A percentile compares a stretch with the other conserved stretches of the same genome.
phyloP scores from a whole-genome alignment of 2,113 vertebrate species.

The Corydoras maculifer region DNA sequence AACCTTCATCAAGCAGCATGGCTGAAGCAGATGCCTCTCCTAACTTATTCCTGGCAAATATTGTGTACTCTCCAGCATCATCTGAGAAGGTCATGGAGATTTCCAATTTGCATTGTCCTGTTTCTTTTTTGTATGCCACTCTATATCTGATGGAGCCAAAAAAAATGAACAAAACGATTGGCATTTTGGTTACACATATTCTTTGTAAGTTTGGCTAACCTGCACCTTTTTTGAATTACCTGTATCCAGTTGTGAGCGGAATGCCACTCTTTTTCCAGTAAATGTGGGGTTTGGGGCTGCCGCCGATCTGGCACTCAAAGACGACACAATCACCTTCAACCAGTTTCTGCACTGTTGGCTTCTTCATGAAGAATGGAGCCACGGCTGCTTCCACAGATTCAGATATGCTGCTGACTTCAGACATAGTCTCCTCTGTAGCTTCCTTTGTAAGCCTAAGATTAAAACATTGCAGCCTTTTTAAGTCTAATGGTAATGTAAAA shows the following conservation, averaged over 20 bases:
- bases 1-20: constrained; percentile 89
- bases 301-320: constrained; percentile 89
- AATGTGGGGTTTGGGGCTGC: constrained; percentile 87
- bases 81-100: constrained; percentile 97
- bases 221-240: constrained; percentile 59
- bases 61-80: constrained; percentile 92
- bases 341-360: constrained; percentile 79
- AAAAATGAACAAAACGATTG: background rate
- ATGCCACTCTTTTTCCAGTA: constrained; percentile 94
- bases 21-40: constrained; percentile 85
- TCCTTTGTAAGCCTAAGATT: constrained; percentile 67
- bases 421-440: constrained; percentile 70
- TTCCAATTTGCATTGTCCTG: constrained; percentile 84
- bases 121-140: constrained; percentile 87
- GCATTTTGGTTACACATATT: too few species aligned
- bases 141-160: constrained; percentile 72
- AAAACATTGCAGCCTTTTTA: background rate
- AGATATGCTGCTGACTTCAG: constrained; percentile 61
- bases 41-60: constrained; percentile 80
- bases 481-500: background rate
- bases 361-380: constrained; percentile 83
- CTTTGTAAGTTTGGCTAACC: too few species aligned
- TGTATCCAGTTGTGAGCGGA: constrained; percentile 90
- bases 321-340: constrained; percentile 85
- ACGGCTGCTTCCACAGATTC: constrained; percentile 60